Base-by-base conservation (phyloP, 2,113 vertebrate species). In the Puffinus mauretanicus region DNA sequence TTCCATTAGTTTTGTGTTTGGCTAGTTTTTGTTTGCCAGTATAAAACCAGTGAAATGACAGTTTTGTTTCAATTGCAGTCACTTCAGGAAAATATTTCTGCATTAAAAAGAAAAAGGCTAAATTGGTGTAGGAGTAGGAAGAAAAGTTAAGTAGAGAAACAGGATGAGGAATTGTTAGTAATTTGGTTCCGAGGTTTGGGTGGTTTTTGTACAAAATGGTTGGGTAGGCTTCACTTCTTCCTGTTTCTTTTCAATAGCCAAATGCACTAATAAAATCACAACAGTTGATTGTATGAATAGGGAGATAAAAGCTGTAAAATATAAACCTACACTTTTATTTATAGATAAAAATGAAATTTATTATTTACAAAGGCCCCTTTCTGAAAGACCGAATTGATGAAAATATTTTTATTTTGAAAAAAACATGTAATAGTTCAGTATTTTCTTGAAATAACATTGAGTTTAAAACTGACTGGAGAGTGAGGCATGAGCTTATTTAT, bases 181-280 rank as follows among this genome's bases (percentile, higher is more conserved):
- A n/a, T 20, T 49, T 0, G 2, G 11, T 82, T 78, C 11, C 0
- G 0, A 71, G 51, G 3, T 71, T 60, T 89, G 26, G 13, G 27
- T 62, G 26, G 2, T 5, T 85, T 87, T 80, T 76, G 9, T 51
- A 36, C 44, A 49, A 61, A 87, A 79, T 16, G 14, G 5, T 54
- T 88, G 32, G 24, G 29, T 42, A 73, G 40, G 18, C 13, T 77
- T 90, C 1, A n/a, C n/a, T 96, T 52, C 22, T 70, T 93, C 40
- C 14, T n/a, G 7, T 49, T 88, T 57, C 27, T 65, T 72, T 76
- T 90, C 38, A 42, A 61, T 62, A 62, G 22, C 32, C 10, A 62
- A 72, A 54, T 26, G 7, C 10, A 32, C 19, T 34, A 70, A 70
- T 51, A 54, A 78, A 70, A 81, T 77, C 42, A 15, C 16, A 52